Evolutionary conservation across 2,797 vertebrate species (phyloP).

Genomic region (Lutjanus campechanus): DNA sequence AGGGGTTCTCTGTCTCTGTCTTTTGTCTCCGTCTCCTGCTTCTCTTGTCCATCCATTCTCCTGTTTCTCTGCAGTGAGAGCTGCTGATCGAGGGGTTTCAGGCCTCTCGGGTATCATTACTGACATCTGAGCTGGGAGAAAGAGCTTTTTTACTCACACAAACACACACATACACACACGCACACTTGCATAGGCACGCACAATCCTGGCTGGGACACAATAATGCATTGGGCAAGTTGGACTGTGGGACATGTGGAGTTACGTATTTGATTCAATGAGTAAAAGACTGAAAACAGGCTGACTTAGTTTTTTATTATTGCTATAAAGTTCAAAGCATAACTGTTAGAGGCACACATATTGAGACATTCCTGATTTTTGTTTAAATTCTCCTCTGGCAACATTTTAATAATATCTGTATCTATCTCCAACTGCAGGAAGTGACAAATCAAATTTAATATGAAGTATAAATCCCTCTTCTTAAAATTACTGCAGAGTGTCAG

Average conservation of each 20-base stretch:
- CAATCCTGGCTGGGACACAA: slow-evolving; percentile 6
- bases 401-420: not conserved
- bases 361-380: not conserved
- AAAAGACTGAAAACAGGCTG: slow-evolving; percentile 1
- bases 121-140: slow-evolving; percentile 70
- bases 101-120: slow-evolving; percentile 68
- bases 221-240: slow-evolving; percentile 4
- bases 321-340: not conserved
- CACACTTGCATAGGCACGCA: slow-evolving; percentile 3
- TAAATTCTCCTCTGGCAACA: not conserved
- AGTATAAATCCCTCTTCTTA: not conserved
- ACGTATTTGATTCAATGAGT: slow-evolving; percentile 26
- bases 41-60: slow-evolving; percentile 33
- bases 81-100: slow-evolving; percentile 77
- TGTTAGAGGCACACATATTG: not conserved
- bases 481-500: not conserved
- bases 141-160: slow-evolving; percentile 30
- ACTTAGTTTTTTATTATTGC: not conserved
- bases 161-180: slow-evolving; percentile 23
- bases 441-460: not conserved
- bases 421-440: not conserved
- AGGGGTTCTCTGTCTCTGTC: slow-evolving; percentile 1
- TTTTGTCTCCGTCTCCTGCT: slow-evolving; percentile 13
- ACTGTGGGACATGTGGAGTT: slow-evolving; percentile 19
- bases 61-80: slow-evolving; percentile 62